Conservation (phyloP, 2,113 vertebrate genomes). For the Leptodactylus fuscus region DNA sequence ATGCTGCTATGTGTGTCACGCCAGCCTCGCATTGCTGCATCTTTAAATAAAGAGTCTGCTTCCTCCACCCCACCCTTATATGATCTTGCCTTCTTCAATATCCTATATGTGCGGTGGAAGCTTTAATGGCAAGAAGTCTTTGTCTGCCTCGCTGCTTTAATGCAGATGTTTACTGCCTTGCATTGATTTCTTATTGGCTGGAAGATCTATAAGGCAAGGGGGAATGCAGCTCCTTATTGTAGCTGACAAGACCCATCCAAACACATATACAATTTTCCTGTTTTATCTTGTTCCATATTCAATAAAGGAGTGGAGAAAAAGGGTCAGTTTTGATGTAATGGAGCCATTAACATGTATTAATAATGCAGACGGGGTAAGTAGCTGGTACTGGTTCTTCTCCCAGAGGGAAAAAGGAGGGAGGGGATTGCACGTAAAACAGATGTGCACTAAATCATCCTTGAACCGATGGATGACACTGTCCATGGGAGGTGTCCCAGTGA, state of each 20-base stretch:
- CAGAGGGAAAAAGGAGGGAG: conserved; percentile 21
- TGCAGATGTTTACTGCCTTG: conserved; percentile 68
- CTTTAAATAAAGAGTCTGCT: conserved; percentile 54
- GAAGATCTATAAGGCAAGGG: conserved; percentile 61
- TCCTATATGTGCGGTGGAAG: conserved; percentile 62
- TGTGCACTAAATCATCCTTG: conserved; percentile 75
- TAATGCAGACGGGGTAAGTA: conserved; percentile 84
- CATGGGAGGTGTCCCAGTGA: conserved; percentile 71
- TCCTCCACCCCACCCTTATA: conserved; percentile 57
- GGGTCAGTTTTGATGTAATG: conserved; percentile 75
- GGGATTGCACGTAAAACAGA: conserved; percentile 76
- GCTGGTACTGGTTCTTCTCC: conserved; percentile 71
- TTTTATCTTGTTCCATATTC: conserved; percentile 64
- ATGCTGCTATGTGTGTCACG: conserved; percentile 41
- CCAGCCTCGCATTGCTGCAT: conserved; percentile 32
- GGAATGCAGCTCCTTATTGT: conserved; percentile 27
- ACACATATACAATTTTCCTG: conserved; percentile 61
- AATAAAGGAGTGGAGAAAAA: conserved; percentile 71
- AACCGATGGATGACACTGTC: conserved; percentile 74
- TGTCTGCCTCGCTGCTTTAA: conserved; percentile 71
- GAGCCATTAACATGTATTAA: conserved; percentile 88
- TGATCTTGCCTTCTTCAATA: conserved; percentile 59
- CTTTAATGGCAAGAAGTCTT: conserved; percentile 69
- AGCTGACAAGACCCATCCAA: conserved; percentile 62
- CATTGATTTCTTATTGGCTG: conserved; percentile 74